Evolutionary conservation across 2,888 invertebrate genomes (phyloP).

Genomic region (Drosophila macrothrix): DNA sequence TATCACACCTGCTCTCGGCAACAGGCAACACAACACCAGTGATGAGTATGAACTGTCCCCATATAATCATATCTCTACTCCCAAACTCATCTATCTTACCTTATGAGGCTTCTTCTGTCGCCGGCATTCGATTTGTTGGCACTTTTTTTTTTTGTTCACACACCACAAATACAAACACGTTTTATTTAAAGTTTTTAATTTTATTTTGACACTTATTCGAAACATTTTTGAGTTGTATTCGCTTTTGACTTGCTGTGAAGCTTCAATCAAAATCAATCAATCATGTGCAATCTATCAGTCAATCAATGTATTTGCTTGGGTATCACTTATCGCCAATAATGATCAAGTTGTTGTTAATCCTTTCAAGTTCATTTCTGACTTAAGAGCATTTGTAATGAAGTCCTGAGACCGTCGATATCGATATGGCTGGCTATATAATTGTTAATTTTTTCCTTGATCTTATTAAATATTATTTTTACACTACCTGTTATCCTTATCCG

Average conservation of each 20-base stretch:
- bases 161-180: background rate
- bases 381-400: background rate
- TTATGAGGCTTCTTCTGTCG: background rate
- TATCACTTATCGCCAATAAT: too few relatives aligned
- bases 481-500: background rate
- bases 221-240: conserved; percentile 5
- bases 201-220: conserved; percentile 19
- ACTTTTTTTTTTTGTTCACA: background rate
- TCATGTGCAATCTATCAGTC: background rate
- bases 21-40: background rate
- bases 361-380: too few relatives aligned
- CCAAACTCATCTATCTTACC: conserved; percentile 7
- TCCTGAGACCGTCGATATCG: background rate
- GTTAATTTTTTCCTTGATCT: background rate
- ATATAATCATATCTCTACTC: background rate
- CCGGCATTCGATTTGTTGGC: background rate
- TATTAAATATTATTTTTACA: background rate
- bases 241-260: background rate
- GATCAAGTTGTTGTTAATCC: too few relatives aligned
- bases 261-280: background rate
- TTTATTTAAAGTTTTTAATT: background rate
- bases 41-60: conserved; percentile 30
- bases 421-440: background rate
- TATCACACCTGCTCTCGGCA: background rate
- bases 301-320: background rate